These are phyloP conservation scores for Oreochromis tanganicae DNA, from an alignment of 2,113 vertebrate species.

Conservation along the genomic window DNA sequence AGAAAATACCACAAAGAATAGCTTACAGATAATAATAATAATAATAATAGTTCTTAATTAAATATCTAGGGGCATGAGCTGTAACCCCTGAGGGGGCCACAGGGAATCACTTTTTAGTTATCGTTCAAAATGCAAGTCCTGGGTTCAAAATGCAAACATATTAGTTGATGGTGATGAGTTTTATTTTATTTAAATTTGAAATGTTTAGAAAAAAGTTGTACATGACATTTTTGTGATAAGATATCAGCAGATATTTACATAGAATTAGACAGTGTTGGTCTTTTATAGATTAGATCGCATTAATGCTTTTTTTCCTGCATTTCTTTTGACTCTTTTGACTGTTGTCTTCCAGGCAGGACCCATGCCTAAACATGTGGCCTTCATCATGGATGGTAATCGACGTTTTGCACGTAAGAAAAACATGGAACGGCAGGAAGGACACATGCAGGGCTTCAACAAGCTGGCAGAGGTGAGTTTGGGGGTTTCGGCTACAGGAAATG, in stretches of 20 bases:
- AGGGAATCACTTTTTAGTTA: background rate
- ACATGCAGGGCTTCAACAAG: conserved; percentile 93
- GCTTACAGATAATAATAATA: background rate
- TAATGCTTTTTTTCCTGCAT: background rate
- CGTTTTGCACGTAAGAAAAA: conserved; percentile 90
- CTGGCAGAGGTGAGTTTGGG: conserved; percentile 83
- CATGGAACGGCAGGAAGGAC: conserved; percentile 87
- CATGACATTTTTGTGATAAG: background rate
- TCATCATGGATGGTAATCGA: conserved; percentile 98
- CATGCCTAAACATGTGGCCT: conserved; percentile 92
- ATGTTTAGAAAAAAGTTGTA: rapidly evolving
- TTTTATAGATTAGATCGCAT: background rate
- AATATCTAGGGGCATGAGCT: background rate
- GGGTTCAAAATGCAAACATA: background rate
- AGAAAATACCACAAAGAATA: background rate
- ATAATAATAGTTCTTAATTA: background rate
- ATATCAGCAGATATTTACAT: background rate
- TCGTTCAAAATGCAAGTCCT: background rate
- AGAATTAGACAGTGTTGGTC: background rate
- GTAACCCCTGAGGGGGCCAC: background rate
- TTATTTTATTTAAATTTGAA: background rate
- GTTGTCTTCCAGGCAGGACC: conserved; percentile 82
- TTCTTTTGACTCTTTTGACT: background rate
- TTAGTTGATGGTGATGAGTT: background rate
- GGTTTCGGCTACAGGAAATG: background rate